Conservation (phyloP, 2,888 invertebrate species). For the Mechanitis messenoides region DNA sequence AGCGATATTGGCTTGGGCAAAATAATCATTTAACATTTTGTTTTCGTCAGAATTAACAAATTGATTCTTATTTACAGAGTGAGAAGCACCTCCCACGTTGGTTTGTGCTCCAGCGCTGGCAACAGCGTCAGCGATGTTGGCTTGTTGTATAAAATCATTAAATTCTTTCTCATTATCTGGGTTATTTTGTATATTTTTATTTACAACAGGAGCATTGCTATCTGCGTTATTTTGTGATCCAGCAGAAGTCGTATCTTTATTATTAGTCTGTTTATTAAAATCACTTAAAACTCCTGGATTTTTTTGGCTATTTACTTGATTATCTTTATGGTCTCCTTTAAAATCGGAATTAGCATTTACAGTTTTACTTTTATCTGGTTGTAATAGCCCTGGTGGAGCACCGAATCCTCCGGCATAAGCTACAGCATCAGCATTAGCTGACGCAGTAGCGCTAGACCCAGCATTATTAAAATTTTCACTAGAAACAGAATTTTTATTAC, state of each 20-base stretch:
- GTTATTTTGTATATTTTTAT: neutral
- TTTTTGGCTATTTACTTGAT: neutral
- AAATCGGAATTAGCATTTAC: slow-evolving; percentile 6
- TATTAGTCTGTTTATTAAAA: slow-evolving; percentile 7
- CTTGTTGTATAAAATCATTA: slow-evolving; percentile 18
- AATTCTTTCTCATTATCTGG: slow-evolving; percentile 3
- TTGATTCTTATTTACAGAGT: slow-evolving; percentile 3
- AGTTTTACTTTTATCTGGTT: slow-evolving; percentile 34
- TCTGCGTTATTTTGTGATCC: slow-evolving; percentile 5
- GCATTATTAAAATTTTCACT: slow-evolving; percentile 9
- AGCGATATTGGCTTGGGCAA: slow-evolving; percentile 18
- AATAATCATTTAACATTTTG: slow-evolving; percentile 2
- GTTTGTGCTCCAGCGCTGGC: slow-evolving; percentile 3
- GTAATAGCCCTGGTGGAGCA: slow-evolving; percentile 62
- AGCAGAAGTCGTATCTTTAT: slow-evolving; percentile 9
- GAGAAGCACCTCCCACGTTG: neutral
- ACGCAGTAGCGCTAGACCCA: slow-evolving; percentile 34
- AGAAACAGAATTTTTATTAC: slow-evolving; percentile 19
- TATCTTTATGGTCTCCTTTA: neutral
- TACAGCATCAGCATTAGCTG: slow-evolving; percentile 44
- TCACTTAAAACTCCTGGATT: neutral
- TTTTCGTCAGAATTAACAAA: neutral
- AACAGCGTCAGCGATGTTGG: slow-evolving; percentile 10
- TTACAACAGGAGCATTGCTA: neutral
- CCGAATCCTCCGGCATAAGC: slow-evolving; percentile 64